phyloP scores from a whole-genome alignment of 2,113 vertebrate genomes.

The Morone chrysops region DNA sequence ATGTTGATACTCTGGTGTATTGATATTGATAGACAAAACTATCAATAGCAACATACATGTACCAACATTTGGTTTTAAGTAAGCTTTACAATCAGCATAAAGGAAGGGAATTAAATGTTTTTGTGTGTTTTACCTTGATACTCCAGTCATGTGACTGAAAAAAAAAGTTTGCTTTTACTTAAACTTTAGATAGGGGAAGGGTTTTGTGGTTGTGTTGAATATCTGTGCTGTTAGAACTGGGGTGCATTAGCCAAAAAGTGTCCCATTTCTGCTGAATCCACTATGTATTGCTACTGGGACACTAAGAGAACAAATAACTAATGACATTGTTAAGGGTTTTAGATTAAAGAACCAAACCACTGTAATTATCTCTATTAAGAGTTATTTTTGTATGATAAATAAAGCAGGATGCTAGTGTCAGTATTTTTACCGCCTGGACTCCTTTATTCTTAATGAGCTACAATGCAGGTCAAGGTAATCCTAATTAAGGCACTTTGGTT shows the following conservation, averaged over 20 bases:
- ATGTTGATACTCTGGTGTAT: slow-evolving; percentile 1
- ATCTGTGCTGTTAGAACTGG: not conserved
- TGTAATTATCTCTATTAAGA: slow-evolving; percentile 51
- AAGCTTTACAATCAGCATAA: not conserved
- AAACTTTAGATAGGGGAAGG: not conserved
- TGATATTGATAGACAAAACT: not conserved
- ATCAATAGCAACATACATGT: not conserved
- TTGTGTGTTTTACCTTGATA: not conserved
- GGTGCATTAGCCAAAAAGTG: not conserved
- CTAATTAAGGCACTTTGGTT: slow-evolving; percentile 71
- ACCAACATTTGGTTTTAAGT: not conserved
- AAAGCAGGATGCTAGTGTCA: slow-evolving; percentile 28
- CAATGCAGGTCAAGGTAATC: slow-evolving; percentile 74
- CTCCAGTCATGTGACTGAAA: too few species aligned
- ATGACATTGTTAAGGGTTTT: slow-evolving; percentile 30
- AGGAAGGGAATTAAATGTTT: too few species aligned
- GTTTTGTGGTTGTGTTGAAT: not conserved
- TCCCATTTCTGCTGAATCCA: not conserved
- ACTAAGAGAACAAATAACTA: slow-evolving; percentile 22
- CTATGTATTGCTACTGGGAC: not conserved
- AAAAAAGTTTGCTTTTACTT: not conserved
- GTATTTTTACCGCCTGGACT: slow-evolving; percentile 28
- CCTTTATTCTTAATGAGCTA: slow-evolving; percentile 63
- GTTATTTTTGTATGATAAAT: slow-evolving; percentile 50
- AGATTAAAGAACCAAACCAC: slow-evolving; percentile 21